These are phyloP conservation scores for Malurus melanocephalus DNA, from an alignment of 2,113 vertebrate genomes.

Conservation along the genomic window DNA sequence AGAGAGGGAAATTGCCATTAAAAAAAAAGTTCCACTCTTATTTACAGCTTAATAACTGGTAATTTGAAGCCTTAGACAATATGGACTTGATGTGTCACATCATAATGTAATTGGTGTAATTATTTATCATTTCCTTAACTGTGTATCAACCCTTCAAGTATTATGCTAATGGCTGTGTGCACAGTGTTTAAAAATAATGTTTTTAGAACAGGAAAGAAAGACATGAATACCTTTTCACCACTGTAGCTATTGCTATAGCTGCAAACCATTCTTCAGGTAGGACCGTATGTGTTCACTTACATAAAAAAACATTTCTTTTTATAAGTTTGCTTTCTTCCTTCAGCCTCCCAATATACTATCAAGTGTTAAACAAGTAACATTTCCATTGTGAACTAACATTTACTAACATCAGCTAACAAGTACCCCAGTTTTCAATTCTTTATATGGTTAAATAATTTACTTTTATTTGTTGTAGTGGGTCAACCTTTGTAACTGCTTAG, in stretches of 20 bases:
- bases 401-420: background rate
- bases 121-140: constrained; percentile 25
- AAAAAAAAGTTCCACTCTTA: background rate
- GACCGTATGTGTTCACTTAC: background rate
- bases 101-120: constrained; percentile 3
- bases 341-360: background rate
- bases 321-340: background rate
- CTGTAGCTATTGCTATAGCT: background rate
- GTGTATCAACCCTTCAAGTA: background rate
- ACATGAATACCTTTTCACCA: background rate
- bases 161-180: background rate
- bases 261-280: background rate
- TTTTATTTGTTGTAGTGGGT: background rate
- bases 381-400: background rate
- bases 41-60: background rate
- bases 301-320: background rate
- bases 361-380: background rate
- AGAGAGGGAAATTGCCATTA: background rate
- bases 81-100: background rate
- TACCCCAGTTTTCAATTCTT: background rate
- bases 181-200: background rate
- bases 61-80: background rate
- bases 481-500: background rate
- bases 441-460: background rate
- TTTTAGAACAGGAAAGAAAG: background rate